A percentile compares a stretch with the other conserved stretches of the same genome.
Conservation (phyloP, 2,113 vertebrate genomes). For the Carollia perspicillata region DNA sequence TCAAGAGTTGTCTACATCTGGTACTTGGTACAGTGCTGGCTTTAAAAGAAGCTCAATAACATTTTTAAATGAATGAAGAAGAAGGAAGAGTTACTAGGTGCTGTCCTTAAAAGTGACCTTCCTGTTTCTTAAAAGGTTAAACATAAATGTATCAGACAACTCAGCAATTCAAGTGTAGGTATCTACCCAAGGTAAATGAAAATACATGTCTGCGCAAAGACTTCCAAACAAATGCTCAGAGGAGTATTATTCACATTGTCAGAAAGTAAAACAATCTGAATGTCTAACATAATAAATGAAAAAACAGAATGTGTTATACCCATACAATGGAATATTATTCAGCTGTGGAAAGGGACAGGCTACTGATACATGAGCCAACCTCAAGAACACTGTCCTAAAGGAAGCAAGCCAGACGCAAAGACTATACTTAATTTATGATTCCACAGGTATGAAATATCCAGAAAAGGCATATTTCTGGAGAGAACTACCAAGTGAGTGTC, state of each 20-base stretch:
- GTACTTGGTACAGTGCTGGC: background rate
- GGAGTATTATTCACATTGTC: background rate
- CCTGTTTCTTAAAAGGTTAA: constrained; percentile 3
- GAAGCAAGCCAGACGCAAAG: background rate
- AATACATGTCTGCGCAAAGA: background rate
- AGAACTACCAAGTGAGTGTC: background rate
- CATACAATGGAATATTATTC: background rate
- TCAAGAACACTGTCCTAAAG: background rate
- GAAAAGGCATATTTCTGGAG: background rate
- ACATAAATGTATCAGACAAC: background rate
- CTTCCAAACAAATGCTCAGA: background rate
- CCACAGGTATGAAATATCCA: background rate
- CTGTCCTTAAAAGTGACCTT: constrained; percentile 13
- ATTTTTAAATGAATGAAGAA: background rate
- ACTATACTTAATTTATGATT: background rate
- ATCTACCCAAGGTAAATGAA: background rate
- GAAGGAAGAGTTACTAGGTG: background rate
- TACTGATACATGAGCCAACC: background rate
- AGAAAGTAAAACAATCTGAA: background rate
- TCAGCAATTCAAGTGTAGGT: background rate
- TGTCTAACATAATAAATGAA: background rate
- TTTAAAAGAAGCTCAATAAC: background rate
- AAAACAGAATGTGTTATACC: background rate
- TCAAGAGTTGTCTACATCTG: background rate
- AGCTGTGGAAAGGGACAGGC: background rate